These are phyloP conservation scores for Contarinia nasturtii DNA, from an alignment of 1,140 invertebrate species.

Conservation along the genomic window DNA sequence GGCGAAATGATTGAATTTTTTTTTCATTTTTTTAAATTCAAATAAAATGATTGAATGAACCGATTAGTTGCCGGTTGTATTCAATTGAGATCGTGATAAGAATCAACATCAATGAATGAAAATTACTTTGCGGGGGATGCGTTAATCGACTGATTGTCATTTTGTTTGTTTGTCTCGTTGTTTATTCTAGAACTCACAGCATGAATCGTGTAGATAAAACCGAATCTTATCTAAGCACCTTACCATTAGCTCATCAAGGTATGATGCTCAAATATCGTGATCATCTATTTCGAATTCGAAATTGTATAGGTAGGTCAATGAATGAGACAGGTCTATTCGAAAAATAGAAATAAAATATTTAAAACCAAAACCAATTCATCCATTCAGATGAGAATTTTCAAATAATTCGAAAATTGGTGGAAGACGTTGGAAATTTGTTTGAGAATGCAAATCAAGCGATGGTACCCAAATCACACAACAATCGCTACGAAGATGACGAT, in stretches of 20 bases:
- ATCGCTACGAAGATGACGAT: conserved; percentile 11
- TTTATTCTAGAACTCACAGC: conserved; percentile 32
- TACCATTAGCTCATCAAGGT: conserved; percentile 55
- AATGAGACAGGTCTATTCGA: too few species aligned
- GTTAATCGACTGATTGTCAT: neutral
- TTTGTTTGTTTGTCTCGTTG: conserved; percentile 7
- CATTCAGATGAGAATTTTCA: conserved; percentile 52
- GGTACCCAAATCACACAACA: conserved; percentile 2
- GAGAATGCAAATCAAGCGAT: neutral
- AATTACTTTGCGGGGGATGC: neutral
- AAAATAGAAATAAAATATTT: too few species aligned
- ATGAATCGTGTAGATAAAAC: conserved; percentile 46
- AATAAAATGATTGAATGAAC: too few species aligned
- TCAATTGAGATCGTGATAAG: conserved; percentile 1
- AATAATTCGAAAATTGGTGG: conserved; percentile 65
- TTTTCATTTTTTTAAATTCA: too few species aligned
- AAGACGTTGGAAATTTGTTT: conserved; percentile 38
- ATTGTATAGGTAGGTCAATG: conserved; percentile 33
- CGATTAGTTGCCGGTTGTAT: too few species aligned
- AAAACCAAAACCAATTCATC: too few species aligned
- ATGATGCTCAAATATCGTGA: conserved; percentile 54
- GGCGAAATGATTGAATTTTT: conserved; percentile 7
- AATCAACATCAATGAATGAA: neutral
- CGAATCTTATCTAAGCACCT: conserved; percentile 49
- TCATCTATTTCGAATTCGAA: conserved; percentile 52